These are phyloP conservation scores for Plutella xylostella DNA, from an alignment of 2,888 invertebrate species.

Conservation along the genomic window DNA sequence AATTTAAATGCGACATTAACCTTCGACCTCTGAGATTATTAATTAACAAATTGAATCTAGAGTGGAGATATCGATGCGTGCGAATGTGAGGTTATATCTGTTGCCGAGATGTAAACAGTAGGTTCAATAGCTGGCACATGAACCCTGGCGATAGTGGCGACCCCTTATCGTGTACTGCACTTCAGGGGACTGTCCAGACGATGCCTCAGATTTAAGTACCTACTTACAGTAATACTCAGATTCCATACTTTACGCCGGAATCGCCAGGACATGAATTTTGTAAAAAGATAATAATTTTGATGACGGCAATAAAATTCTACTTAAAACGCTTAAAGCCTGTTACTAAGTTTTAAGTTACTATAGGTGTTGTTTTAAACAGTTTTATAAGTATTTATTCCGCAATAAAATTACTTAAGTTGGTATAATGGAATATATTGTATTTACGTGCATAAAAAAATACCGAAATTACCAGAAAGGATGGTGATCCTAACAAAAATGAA, in stretches of 20 bases:
- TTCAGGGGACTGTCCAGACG: constrained; percentile 46
- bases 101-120: constrained; percentile 57
- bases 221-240: background rate
- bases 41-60: constrained; percentile 49
- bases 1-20: constrained; percentile 57
- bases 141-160: constrained; percentile 33
- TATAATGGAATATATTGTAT: no score
- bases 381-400: no score
- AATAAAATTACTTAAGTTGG: no score
- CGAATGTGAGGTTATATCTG: constrained; percentile 30
- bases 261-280: background rate
- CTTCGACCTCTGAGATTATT: constrained; percentile 44
- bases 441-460: background rate
- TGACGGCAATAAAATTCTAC: no score
- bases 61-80: constrained; percentile 42
- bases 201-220: constrained; percentile 51
- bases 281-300: no score
- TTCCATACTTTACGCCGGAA: background rate
- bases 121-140: constrained; percentile 65
- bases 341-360: no score
- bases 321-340: no score
- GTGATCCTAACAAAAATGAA: constrained; percentile 34
- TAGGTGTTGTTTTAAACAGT: no score
- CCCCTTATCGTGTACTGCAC: constrained; percentile 55
- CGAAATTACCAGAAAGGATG: background rate